Conservation (phyloP, 2,888 invertebrate genomes). For the Itoplectis maculator region DNA sequence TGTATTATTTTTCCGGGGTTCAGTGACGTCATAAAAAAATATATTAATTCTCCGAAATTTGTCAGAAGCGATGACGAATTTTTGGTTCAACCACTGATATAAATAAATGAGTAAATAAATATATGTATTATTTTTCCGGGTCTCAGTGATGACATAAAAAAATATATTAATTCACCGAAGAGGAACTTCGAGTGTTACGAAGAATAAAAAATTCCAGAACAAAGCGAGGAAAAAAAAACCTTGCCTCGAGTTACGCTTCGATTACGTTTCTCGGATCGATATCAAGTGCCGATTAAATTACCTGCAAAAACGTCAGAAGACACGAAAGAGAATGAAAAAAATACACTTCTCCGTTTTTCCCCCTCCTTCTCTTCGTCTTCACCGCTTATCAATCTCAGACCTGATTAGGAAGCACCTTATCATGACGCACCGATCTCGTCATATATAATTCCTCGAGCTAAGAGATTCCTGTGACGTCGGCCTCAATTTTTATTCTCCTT, state of each 20-base stretch:
- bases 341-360: background rate
- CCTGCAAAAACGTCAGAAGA: background rate
- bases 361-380: background rate
- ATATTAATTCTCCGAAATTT: too few relatives aligned
- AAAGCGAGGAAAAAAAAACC: too few relatives aligned
- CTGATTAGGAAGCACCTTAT: constrained; percentile 50
- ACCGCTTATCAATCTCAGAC: constrained; percentile 39
- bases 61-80: background rate
- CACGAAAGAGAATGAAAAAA: background rate
- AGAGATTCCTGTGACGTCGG: constrained; percentile 32
- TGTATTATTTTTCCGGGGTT: too few relatives aligned
- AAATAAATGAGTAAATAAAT: too few relatives aligned
- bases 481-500: constrained; percentile 11
- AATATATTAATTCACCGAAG: too few relatives aligned
- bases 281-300: constrained; percentile 24
- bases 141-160: too few relatives aligned
- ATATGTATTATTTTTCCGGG: too few relatives aligned
- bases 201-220: too few relatives aligned
- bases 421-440: constrained; percentile 44
- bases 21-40: too few relatives aligned
- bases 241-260: background rate
- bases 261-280: constrained; percentile 16
- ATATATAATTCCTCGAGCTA: constrained; percentile 32
- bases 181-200: too few relatives aligned
- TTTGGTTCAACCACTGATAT: too few relatives aligned